Evolutionary conservation across 2,797 vertebrate species (phyloP), one percentile per base, ranked within the genome.

Genomic region (Gymnopithys bicolor): DNA sequence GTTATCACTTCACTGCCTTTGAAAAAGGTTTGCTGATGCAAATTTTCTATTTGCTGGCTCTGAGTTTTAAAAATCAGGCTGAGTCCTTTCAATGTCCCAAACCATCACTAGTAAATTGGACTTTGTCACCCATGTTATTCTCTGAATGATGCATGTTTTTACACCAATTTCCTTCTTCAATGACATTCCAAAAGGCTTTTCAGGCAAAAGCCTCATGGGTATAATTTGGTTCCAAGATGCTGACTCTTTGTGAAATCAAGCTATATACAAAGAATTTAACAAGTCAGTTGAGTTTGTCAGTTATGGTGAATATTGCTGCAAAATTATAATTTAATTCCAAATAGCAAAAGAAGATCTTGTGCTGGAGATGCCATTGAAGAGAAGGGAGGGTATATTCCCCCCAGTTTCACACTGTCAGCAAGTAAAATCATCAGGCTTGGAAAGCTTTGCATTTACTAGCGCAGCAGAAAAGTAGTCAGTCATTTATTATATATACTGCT

Each of bases 401-500:
- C 18, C 27, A 30, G 3, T 87, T 92, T 87, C 37, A 76, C 13
- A 12, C 19, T 67, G 71, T 74, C 68, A 95, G 80, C 80, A 71
- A 58, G 15, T 60, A 49, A 74, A 90, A 70, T 16, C 33, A 70
- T 45, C 2, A 1, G 18, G 19, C 30, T 82, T 1, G 1, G 43
- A 94, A 93, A 83, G n/a, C 73, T 87, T 85, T 92, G 35, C 69
- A 63, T 87, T 91, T 95, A 87, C 89, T 64, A 95, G 45, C 83
- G 46, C 87, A 93, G 74, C 91, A 91, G 78, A 94, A 93, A 91
- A 93, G 35, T 56, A 87, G 51, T 79, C 82, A 90, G 73, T 94
- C 56, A 96, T 95, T 66, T 95, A 91, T 81, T 80, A 96, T 93
- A 78, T 68, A 83, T 95, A 33, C 22, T 60, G 30, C n/a, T 94